A percentile compares a stretch with the other conserved stretches of the same genome.
These are phyloP conservation scores for rabbit (Oryctolagus cuniculus) DNA, from an alignment of 2,113 vertebrate genomes.

Conservation along the genomic window mOryCun1.1 NC_091438.1:75840501-75841000, in stretches of 20 bases:
- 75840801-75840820: slow-evolving; percentile 55
- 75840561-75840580: neutral
- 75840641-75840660: slow-evolving; percentile 4
- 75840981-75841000: slow-evolving; percentile 46
- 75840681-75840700: slow-evolving; percentile 11
- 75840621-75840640: slow-evolving; percentile 36
- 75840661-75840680: slow-evolving; percentile 15
- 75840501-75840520: neutral
- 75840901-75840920: slow-evolving; percentile 57
- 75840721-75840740: slow-evolving; percentile 33
- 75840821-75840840: slow-evolving; percentile 4
- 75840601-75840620: neutral
- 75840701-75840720: slow-evolving; percentile 31
- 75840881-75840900: slow-evolving; percentile 10
- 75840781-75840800: slow-evolving; percentile 47
- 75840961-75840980: slow-evolving; percentile 36
- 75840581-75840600: slow-evolving; percentile 32
- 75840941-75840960: slow-evolving; percentile 70
- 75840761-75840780: slow-evolving; percentile 37
- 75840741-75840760: slow-evolving; percentile 29
- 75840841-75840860: slow-evolving; percentile 56
- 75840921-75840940: slow-evolving; percentile 31
- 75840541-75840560: neutral
- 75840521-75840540: neutral
- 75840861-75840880: slow-evolving; percentile 59